These are phyloP conservation scores for Diadophis punctatus DNA, from an alignment of 2,113 vertebrate genomes.

Conservation along the genomic window DNA sequence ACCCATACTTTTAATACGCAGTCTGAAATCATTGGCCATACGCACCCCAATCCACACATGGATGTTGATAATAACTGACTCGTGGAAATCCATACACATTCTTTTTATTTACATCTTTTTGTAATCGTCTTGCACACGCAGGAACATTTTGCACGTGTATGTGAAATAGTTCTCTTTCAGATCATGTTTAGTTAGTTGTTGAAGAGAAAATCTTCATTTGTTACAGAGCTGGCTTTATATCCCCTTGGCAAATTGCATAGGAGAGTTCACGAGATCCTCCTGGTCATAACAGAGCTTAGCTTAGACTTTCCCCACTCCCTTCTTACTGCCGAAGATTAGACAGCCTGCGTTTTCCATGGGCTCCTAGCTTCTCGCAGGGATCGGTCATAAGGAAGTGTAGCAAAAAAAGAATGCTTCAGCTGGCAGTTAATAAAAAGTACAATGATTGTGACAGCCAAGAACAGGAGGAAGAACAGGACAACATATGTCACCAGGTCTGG, in stretches of 20 bases:
- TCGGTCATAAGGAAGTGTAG: slow-evolving; percentile 94
- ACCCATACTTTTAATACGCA: slow-evolving; percentile 34
- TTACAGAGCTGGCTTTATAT: neutral
- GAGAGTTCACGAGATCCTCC: slow-evolving; percentile 2
- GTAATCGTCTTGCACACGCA: neutral
- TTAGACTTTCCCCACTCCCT: neutral
- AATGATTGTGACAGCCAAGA: slow-evolving; percentile 89
- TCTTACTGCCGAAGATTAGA: slow-evolving; percentile 45
- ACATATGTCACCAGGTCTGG: slow-evolving; percentile 93
- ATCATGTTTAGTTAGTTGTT: neutral
- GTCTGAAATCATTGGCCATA: neutral
- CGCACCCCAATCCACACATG: neutral
- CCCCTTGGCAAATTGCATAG: neutral
- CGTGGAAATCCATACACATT: neutral
- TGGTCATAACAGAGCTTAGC: neutral
- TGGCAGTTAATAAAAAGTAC: slow-evolving; percentile 98
- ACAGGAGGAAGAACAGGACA: slow-evolving; percentile 89
- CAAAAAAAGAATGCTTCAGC: slow-evolving; percentile 94
- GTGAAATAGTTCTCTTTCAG: neutral
- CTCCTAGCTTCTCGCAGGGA: slow-evolving; percentile 90
- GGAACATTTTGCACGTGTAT: neutral
- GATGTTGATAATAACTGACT: neutral
- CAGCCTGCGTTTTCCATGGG: slow-evolving; percentile 84
- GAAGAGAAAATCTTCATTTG: neutral
- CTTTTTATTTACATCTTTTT: slow-evolving; percentile 55